Conservation (phyloP, 2,888 invertebrate species). For the Agriopis marginaria region DNA sequence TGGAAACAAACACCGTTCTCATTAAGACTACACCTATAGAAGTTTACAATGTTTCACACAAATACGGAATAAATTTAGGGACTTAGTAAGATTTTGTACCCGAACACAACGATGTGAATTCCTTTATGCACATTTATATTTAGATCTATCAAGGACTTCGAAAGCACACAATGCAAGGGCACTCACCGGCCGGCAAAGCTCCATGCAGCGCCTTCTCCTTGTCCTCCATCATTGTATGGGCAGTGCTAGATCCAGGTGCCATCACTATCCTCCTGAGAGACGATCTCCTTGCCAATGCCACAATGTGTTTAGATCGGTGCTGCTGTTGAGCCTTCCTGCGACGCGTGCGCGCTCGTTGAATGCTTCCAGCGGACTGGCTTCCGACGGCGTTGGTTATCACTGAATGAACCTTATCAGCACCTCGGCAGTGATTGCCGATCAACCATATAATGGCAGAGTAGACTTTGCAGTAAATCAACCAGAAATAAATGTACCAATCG, state of each 20-base stretch:
- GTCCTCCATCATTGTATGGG: conserved; percentile 84
- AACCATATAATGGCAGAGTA: conserved; percentile 79
- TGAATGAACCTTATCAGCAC: conserved; percentile 80
- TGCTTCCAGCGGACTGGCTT: conserved; percentile 77
- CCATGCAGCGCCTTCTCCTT: conserved; percentile 79
- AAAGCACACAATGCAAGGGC: conserved; percentile 34
- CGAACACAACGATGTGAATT: conserved; percentile 3
- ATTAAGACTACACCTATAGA: conserved; percentile 1
- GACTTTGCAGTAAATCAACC: conserved; percentile 79
- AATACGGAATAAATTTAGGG: background rate
- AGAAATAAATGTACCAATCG: conserved; percentile 77
- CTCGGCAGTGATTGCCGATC: conserved; percentile 80
- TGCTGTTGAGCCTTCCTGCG: conserved; percentile 71
- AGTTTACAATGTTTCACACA: background rate
- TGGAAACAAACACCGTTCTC: conserved; percentile 28
- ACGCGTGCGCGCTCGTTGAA: conserved; percentile 82
- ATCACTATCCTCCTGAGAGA: conserved; percentile 82
- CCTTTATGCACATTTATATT: conserved; percentile 25
- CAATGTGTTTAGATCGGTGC: conserved; percentile 72
- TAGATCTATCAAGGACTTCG: conserved; percentile 19
- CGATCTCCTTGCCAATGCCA: conserved; percentile 78
- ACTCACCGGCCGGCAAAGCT: conserved; percentile 70
- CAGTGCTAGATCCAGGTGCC: conserved; percentile 86
- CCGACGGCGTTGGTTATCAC: conserved; percentile 78
- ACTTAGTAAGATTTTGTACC: background rate